Conservation (phyloP, 2,797 vertebrate species). For the Hirundo rustica region DNA sequence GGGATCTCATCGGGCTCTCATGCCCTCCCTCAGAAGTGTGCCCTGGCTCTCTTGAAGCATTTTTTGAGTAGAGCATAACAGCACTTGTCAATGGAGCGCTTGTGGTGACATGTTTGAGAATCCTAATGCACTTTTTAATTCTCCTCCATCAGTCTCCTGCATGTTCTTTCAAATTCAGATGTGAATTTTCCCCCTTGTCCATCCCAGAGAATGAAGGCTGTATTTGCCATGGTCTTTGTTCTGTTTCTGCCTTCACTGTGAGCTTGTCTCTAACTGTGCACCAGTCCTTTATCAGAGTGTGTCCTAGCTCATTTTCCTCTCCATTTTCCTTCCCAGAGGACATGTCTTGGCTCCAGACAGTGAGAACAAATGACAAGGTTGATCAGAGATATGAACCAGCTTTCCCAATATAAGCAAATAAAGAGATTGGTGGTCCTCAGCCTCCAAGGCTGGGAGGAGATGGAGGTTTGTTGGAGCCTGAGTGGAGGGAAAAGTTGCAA, state of each 20-base stretch:
- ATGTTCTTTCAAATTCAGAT: not conserved
- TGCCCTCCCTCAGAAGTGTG: not conserved
- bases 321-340: not conserved
- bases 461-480: not conserved
- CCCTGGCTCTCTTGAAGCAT: conserved; percentile 33
- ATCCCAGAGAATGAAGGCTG: not conserved
- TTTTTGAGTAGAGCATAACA: not conserved
- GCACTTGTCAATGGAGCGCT: conserved; percentile 29
- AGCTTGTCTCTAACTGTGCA: not conserved
- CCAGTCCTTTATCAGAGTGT: not conserved
- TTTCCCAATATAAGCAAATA: not conserved
- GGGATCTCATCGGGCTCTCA: not conserved
- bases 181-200: not conserved
- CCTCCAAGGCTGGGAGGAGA: not conserved
- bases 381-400: not conserved
- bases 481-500: not conserved
- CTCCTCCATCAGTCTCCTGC: not conserved
- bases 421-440: not conserved
- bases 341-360: not conserved
- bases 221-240: not conserved
- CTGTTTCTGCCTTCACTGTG: not conserved
- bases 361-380: not conserved
- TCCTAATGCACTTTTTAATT: conserved; percentile 24
- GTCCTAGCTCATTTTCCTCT: not conserved
- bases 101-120: not conserved